These are phyloP conservation scores for Onychostoma macrolepis DNA, from an alignment of 2,113 vertebrate species.

Conservation along the genomic window DNA sequence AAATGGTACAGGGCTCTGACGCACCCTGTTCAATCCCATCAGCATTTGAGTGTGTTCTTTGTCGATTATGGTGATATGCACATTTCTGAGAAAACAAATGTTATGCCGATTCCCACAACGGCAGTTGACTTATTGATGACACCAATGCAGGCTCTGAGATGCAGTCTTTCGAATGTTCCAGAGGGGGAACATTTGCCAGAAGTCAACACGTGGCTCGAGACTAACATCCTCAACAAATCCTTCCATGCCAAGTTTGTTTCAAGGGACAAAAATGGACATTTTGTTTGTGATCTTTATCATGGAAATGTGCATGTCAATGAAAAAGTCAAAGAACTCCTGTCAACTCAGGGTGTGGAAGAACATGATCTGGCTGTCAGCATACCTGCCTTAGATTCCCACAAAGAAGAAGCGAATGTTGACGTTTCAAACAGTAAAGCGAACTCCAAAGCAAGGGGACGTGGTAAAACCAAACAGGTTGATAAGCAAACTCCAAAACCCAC, in stretches of 20 bases:
- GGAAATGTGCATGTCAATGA: slow-evolving; percentile 80
- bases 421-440: background rate
- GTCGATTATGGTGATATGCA: slow-evolving; percentile 90
- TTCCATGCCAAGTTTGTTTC: slow-evolving; percentile 78
- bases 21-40: slow-evolving; percentile 68
- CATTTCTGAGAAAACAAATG: slow-evolving; percentile 75
- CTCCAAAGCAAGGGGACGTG: background rate
- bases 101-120: slow-evolving; percentile 79
- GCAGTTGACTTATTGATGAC: slow-evolving; percentile 80
- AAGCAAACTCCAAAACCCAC: background rate
- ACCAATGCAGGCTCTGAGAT: slow-evolving; percentile 90
- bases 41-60: slow-evolving; percentile 79
- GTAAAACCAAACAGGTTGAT: background rate
- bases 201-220: slow-evolving; percentile 80
- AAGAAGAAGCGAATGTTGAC: background rate
- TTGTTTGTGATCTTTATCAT: slow-evolving; percentile 84
- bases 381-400: background rate
- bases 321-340: slow-evolving; percentile 79
- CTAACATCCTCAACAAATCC: slow-evolving; percentile 73
- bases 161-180: slow-evolving; percentile 75
- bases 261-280: slow-evolving; percentile 76
- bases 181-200: slow-evolving; percentile 69
- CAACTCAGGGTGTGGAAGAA: slow-evolving; percentile 54
- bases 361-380: background rate
- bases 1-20: slow-evolving; percentile 82